Base-by-base conservation (phyloP, 2,888 invertebrate species). In the Rhyacophila evoluta region DNA sequence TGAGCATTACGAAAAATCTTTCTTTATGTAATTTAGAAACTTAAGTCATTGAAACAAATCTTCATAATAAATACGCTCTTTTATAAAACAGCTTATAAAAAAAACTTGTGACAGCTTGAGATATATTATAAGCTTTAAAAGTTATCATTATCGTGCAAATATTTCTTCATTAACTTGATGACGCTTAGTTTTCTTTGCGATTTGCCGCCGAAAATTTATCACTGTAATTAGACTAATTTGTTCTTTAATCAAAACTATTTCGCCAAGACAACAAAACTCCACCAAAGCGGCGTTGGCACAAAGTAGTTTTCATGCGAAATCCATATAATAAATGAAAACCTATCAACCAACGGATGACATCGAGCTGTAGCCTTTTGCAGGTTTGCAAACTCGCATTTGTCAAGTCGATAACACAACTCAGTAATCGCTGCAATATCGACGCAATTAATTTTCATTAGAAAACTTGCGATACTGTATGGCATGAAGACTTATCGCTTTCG, bases 401-500 rank as follows among this genome's bases (percentile, higher is more conserved):
- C 77, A 77, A 67, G 68, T 77, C 77, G 74, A 67, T 67, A 73
- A 19, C 55, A 67, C 37, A 73, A 55, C 55, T 68, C 72, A 28
- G 69, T 74, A 73, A 69, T 78, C 69, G 78, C 74, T 15, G 38
- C 25, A 78, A 74, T 73, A 69, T n/a, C 69, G 39, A 38, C 29
- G 39, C 78, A 73, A 78, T 78, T 74, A 78, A 78, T 78, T 74
- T 78, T 74, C 77, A 77, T 77, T 77, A 77, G 77, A 73, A 73
- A 77, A 77, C 73, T 77, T 77, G 6, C 55, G 55, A 55, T 55
- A 55, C 19, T n/a, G 38, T n/a, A 33, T 11, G 6, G 41, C 15
- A 15, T 1, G 6, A 6, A n/a, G 19, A 41, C 55, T 25, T 55
- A 55, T 55, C 55, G 15, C 1, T 1, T 55, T 25, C 15, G 19